Percentiles rank a stretch among this genome's conserved stretches.
These are phyloP conservation scores for Oryzias sinensis DNA, from an alignment of 2,797 vertebrate species.

Conservation along the genomic window DNA sequence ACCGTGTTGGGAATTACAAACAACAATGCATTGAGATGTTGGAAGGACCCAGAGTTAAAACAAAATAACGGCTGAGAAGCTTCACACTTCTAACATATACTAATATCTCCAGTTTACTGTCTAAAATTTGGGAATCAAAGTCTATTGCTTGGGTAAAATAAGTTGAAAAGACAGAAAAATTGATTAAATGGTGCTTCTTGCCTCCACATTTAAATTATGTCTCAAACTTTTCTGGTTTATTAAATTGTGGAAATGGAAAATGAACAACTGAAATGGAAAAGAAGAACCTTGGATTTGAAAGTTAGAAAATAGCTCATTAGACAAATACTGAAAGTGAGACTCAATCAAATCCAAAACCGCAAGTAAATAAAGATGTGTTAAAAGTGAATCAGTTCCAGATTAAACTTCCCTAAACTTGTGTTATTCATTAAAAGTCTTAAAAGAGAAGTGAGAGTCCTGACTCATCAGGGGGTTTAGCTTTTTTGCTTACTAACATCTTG, in stretches of 20 bases:
- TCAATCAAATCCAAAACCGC: conserved; percentile 14
- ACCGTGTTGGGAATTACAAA: too few species aligned
- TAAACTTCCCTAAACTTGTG: conserved; percentile 37
- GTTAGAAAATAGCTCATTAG: not conserved
- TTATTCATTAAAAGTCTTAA: not conserved
- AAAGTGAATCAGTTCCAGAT: conserved; percentile 36
- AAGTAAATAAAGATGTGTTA: conserved; percentile 34
- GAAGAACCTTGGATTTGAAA: conserved; percentile 8
- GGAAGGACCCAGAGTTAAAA: too few species aligned
- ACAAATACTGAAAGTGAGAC: not conserved
- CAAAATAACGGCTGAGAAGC: too few species aligned
- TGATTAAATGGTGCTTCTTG: too few species aligned
- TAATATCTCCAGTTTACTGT: too few species aligned
- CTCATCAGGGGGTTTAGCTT: not conserved
- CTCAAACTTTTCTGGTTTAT: not conserved
- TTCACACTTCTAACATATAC: too few species aligned
- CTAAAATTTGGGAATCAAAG: too few species aligned
- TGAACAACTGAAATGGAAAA: not conserved
- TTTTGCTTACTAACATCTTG: too few species aligned
- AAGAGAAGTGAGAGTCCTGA: conserved; percentile 24
- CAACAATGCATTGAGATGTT: too few species aligned
- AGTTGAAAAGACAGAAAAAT: too few species aligned
- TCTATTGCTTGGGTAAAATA: too few species aligned
- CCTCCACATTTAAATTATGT: too few species aligned
- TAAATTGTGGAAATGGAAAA: not conserved